Evolutionary conservation across 2,797 vertebrate species (phyloP), one percentile per base, ranked within the genome.

Genomic region (Phoebastria nigripes): DNA sequence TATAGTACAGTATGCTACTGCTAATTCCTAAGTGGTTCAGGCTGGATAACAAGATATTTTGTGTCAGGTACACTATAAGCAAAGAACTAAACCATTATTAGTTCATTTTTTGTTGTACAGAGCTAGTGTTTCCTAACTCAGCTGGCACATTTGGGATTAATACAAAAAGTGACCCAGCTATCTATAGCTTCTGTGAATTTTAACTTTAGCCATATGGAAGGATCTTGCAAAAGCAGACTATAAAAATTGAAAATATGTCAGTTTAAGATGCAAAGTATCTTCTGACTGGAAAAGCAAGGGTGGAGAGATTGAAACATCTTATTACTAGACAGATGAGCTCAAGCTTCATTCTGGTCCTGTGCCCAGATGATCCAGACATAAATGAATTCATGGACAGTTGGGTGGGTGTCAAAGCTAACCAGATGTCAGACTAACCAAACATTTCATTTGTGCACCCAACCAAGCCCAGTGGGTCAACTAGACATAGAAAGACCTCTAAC

Each of bases 131-230:
- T 82, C 67, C 61, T 84, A 74, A 63, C 56, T 10, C 5, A 54
- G 65, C 33, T 5, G 4, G 26, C 56, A 89, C 24, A 20, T 82
- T 94, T 51, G 66, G 66, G 49, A 90, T 78, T 83, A 96, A 94
- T 87, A 72, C 41, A 67, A 94, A 91, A 56, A 37, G 33, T 73
- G 70, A 69, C 65, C 82, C 31, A 92, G 69, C 89, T 94, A 87
- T 95, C 91, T 95, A 93, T 90, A 96, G 92, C 46, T 65, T 81
- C 61, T 72, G 35, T 71, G 84, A 87, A 93, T 96, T 95, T 96
- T 95, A 95, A 78, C 77, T 90, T 81, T 58, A 93, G 89, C 85
- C 94, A 96, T 96, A 96, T 93, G 94, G 95, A 94, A 93, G 28
- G 28, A 93, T 82, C 73, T 80, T 94, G 82, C 58, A 91, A 90